Evolutionary conservation across 2,888 invertebrate species (phyloP).

Genomic region (Camponotus fellah): DNA sequence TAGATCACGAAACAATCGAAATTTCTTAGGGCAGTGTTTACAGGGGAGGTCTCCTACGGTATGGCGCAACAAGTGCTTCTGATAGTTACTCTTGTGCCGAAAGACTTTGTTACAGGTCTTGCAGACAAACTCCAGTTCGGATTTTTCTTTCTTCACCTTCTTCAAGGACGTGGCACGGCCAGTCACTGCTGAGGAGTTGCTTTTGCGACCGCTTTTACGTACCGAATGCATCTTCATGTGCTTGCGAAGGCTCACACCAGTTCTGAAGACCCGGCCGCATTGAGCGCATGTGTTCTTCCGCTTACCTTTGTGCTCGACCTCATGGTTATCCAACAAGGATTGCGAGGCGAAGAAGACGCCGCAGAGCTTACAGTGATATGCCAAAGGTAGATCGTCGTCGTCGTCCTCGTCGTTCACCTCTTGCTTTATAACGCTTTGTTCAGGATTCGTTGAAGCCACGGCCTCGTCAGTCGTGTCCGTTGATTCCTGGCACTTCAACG

Average conservation of each 20-base stretch:
- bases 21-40: constrained; percentile 83
- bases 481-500: constrained; percentile 47
- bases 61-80: constrained; percentile 82
- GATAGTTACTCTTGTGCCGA: constrained; percentile 83
- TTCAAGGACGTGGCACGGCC: constrained; percentile 48
- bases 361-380: constrained; percentile 80
- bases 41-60: constrained; percentile 82
- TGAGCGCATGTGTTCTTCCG: constrained; percentile 81
- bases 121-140: constrained; percentile 79
- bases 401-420: constrained; percentile 70
- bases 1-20: constrained; percentile 82
- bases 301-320: constrained; percentile 78
- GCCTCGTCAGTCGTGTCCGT: constrained; percentile 36
- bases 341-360: constrained; percentile 78
- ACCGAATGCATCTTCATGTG: constrained; percentile 81
- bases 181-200: constrained; percentile 28
- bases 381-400: constrained; percentile 79
- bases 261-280: constrained; percentile 81
- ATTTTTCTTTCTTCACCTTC: constrained; percentile 76
- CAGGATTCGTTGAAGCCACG: constrained; percentile 38
- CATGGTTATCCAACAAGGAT: constrained; percentile 77
- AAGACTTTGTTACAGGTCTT: constrained; percentile 83
- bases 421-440: constrained; percentile 68
- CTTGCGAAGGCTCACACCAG: constrained; percentile 77
- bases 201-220: constrained; percentile 72